Evolutionary conservation across 1,140 invertebrate genomes (phyloP), one percentile per base, ranked within the genome.

Genomic region (Eulimnadia texana): DNA sequence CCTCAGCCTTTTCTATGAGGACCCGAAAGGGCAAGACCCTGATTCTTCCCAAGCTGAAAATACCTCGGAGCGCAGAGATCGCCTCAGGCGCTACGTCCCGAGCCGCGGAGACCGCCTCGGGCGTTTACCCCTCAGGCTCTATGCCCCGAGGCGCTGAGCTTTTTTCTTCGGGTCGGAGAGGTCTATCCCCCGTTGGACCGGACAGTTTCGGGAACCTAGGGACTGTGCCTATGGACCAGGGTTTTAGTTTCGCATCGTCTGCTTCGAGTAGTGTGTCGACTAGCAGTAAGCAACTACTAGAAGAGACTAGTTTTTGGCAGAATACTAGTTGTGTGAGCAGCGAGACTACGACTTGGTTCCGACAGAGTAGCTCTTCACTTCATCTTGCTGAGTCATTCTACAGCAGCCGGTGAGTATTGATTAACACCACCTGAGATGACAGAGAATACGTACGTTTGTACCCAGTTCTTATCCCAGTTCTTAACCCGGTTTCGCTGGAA

Each of bases 31-130:
- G 83, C 72, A 84, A 83, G 69, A 82, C 82, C 42, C 80, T 84
- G 71, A 82, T 85, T 28, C 73, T 87, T 67, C 84, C 85, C 57
- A 84, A 82, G 74, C 77, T 87, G 67, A 82, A 86, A 62, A 74
- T 86, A 64, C 83, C 83, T 47, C 77, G 81, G 69, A 83, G 82
- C 61, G 33, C 6, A 16, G 33, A 6, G 33, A 82, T 84, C n/a
- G n/a, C n/a, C n/a, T n/a, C n/a, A n/a, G n/a, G n/a, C n/a, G n/a
- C n/a, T n/a, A n/a, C n/a, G n/a, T n/a, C n/a, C n/a, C n/a, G n/a
- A 2, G 29, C 50, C 19, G 6, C 16, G 33, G 33, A 16, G 6
- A 6, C 33, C 33, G 33, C 6, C 33, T 42, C 33, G 33, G 33
- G 33, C 16, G 33, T 42, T n/a, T n/a, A n/a, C n/a, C n/a, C n/a